phyloP scores from a whole-genome alignment of 2,113 vertebrate species.

The Thymallus thymallus region DNA sequence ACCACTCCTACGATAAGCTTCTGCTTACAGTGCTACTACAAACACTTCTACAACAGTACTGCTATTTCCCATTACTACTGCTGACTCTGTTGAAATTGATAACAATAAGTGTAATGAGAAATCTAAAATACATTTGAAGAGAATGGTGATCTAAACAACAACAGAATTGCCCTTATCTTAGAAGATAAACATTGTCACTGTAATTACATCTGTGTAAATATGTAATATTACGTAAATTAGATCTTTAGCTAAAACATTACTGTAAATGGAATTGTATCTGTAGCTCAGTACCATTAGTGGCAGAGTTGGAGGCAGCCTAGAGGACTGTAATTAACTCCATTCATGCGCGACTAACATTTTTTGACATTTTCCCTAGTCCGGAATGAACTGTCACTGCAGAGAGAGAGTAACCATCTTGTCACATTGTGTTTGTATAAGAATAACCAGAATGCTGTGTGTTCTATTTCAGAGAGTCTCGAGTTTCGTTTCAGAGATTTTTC shows the following conservation, averaged over 20 bases:
- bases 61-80: background rate
- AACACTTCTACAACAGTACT: background rate
- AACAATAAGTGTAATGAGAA: background rate
- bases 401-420: slow-evolving; percentile 92
- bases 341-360: slow-evolving; percentile 98
- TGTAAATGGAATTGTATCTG: slow-evolving; percentile 98
- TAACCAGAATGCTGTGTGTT: slow-evolving; percentile 75
- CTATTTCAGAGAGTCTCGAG: slow-evolving; percentile 44
- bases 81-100: background rate
- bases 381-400: slow-evolving; percentile 96
- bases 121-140: background rate
- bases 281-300: slow-evolving; percentile 93
- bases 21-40: background rate
- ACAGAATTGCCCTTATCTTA: slow-evolving; percentile 5
- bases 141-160: background rate
- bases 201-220: slow-evolving; percentile 96
- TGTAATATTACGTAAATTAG: slow-evolving; percentile 97
- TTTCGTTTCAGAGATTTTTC: slow-evolving; percentile 55
- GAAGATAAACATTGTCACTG: slow-evolving; percentile 81
- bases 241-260: slow-evolving; percentile 92
- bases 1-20: too few species aligned
- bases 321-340: slow-evolving; percentile 98
- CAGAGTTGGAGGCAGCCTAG: slow-evolving; percentile 85
- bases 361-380: slow-evolving; percentile 97
- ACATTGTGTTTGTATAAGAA: slow-evolving; percentile 86